Base-by-base conservation (phyloP, 2,888 invertebrate species). In the Biston stratarius region DNA sequence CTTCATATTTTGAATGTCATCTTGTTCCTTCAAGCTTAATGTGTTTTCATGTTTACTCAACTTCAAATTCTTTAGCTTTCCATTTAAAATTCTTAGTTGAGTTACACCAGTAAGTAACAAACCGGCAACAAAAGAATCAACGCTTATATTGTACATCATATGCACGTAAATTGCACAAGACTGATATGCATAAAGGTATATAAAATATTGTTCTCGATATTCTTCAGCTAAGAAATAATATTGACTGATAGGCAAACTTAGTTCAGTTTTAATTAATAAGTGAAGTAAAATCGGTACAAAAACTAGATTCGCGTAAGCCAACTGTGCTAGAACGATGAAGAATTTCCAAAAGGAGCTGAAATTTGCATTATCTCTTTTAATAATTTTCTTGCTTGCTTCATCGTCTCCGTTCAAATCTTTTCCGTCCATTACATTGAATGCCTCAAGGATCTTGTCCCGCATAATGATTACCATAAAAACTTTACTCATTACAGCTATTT, bases 151-250 rank as follows among this genome's bases (percentile, higher is more conserved):
- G 60, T 88, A 91, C 61, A 78, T 83, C 91, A 92, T 88, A 64
- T 92, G 90, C 0, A 80, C 83, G 61, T 85, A 91, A 69, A 90
- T 85, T 0, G 88, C 87, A 12, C 84, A 45, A 1, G 85, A 77
- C 73, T 91, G 91, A 67, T 90, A 92, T 34, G 86, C 48, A 38
- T 76, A 89, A 76, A 77, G 85, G 60, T 79, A 77, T 14, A 71
- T 34, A 67, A 86, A 90, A 77, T 87, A 85, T 0, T 76, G 72
- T 5, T 80, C 68, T 14, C 86, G 77, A 9, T 77, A 33, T 58
- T 87, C 81, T 11, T 86, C 83, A 34, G 75, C 81, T 58, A 92
- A 76, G 71, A 92, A 92, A 75, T 88, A 89, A 76, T 90, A 92
- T 73, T 86, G 84, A 71, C 87, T 89, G 69, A 92, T 77, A 1